Evolutionary conservation across 2,797 vertebrate genomes (phyloP), one percentile per base, ranked within the genome.

Genomic region (Dromococcyx pavoninus): DNA sequence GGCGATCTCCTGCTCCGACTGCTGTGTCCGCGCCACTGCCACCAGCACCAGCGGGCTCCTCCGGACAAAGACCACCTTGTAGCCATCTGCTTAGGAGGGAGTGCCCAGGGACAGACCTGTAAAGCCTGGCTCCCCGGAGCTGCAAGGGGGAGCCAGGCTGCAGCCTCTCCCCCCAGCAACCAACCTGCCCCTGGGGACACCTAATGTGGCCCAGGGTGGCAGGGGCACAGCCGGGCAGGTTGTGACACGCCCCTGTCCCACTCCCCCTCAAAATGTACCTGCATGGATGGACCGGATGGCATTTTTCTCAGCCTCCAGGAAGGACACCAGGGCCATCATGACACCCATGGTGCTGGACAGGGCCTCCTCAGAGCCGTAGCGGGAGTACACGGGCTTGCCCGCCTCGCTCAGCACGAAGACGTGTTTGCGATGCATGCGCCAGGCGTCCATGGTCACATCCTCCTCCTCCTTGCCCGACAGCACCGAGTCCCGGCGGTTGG

Each of bases 281-380:
- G 99, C 99, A 1, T 99, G 99, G 83, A 99, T 99, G 95, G 99
- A 99, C 71, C 99, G 98, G 80, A 99, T 99, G 81, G 98, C 98
- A 2, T 99, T 99, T 97, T 99, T 99, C 83, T 98, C 98, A 0
- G 99, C 98, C 94, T 99, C 99, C 24, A 99, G 98, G 54, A 99
- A 98, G n/a, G 99, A 99, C 37, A 99, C 99, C 4, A 99, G 98
- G 4, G 99, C 99, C 98, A 99, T 99, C 99, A 99, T 99, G 84
- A 99, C 99, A 0, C 99, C 99, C 98, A 99, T 99, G 92, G 98
- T 99, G 98, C 99, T 99, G 94, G 99, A 99, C 70, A 99, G 98
- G 1, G 99, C 99, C 97, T 99, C 99, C 96, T 99, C 99, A 1
- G 99, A 99, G 86, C 99, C 99, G 0, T 99, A 99, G 86, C 99